These are phyloP conservation scores for Aphelinus atriplicis DNA, from an alignment of 1,140 invertebrate species.

Conservation along the genomic window DNA sequence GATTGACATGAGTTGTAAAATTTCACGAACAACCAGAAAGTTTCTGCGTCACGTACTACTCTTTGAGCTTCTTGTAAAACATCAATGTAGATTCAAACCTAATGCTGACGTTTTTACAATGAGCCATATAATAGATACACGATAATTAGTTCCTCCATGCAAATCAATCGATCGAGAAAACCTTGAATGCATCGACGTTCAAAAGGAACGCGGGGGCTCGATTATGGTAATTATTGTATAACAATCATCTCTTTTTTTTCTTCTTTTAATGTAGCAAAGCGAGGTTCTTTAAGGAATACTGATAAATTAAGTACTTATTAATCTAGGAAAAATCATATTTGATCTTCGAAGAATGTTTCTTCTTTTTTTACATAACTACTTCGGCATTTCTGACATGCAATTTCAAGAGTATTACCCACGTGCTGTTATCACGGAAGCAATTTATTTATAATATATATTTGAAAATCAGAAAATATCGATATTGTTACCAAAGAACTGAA, in stretches of 20 bases:
- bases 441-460: too few relatives aligned
- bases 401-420: background rate
- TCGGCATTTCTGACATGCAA: background rate
- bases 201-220: slow-evolving; percentile 48
- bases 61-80: slow-evolving; percentile 21
- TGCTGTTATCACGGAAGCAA: background rate
- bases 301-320: slow-evolving; percentile 14
- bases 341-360: slow-evolving; percentile 4
- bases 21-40: too few relatives aligned
- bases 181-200: slow-evolving; percentile 50
- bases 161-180: slow-evolving; percentile 53
- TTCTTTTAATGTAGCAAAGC: slow-evolving; percentile 42
- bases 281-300: slow-evolving; percentile 16
- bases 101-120: slow-evolving; percentile 48
- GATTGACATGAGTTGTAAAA: too few relatives aligned
- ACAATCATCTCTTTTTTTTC: slow-evolving; percentile 32
- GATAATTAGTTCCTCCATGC: slow-evolving; percentile 56
- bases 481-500: too few relatives aligned
- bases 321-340: slow-evolving; percentile 27
- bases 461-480: too few relatives aligned
- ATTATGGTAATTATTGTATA: slow-evolving; percentile 55
- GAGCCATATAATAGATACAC: slow-evolving; percentile 49
- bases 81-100: slow-evolving; percentile 36
- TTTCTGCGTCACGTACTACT: background rate
- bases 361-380: background rate